Evolutionary conservation across 2,113 vertebrate genomes (phyloP).

Genomic region (Donacobius atricapilla): DNA sequence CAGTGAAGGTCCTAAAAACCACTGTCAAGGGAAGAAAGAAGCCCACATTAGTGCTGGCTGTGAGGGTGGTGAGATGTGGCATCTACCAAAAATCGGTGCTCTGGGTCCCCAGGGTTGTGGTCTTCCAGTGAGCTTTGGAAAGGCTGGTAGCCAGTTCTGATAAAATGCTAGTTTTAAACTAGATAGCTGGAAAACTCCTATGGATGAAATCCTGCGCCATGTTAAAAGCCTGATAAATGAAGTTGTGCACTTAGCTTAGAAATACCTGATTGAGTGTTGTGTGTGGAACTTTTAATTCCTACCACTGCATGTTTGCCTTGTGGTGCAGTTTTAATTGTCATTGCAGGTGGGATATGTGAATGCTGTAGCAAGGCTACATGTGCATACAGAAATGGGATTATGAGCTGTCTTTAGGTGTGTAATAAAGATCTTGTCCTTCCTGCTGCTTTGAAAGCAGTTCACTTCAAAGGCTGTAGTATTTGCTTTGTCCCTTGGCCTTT

Average conservation of each 20-base stretch:
- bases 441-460: slow-evolving; percentile 2
- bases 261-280: neutral
- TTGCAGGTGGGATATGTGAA: neutral
- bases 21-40: neutral
- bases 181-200: neutral
- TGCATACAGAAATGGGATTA: neutral
- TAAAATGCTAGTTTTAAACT: neutral
- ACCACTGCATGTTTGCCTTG: neutral
- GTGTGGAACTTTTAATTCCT: neutral
- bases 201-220: neutral
- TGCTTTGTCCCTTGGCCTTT: slow-evolving; percentile 13
- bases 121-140: neutral
- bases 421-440: neutral
- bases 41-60: fast-evolving
- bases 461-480: slow-evolving; percentile 22
- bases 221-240: neutral
- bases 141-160: fast-evolving
- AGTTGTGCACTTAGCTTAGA: neutral
- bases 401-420: neutral
- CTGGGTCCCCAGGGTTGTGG: fast-evolving
- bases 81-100: neutral
- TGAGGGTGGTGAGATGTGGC: neutral
- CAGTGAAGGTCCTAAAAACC: neutral
- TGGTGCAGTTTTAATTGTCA: neutral
- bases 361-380: neutral